Evolutionary conservation across 2,888 invertebrate species (phyloP), one percentile per base, ranked within the genome.

Genomic region (Diarsia brunnea): DNA sequence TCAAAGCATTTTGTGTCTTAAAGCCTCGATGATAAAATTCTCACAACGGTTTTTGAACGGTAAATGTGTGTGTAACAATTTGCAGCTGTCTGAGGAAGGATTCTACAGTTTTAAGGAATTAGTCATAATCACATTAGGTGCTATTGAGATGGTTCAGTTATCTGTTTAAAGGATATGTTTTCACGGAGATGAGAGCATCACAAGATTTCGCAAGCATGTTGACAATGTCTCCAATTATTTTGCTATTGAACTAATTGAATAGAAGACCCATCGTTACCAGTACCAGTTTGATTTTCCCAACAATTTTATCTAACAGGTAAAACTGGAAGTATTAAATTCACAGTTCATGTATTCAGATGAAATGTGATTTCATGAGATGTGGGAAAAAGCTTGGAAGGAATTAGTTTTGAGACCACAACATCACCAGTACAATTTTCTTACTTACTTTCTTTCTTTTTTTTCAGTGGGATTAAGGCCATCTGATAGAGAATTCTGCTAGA

Each of bases 121-220:
- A 93, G 86, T 89, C 89, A 88, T 95, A 95, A 96, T 94, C 94
- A 91, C 91, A 92, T 96, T 95, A 95, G 84, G 72, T 78, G 55
- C 86, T 89, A 89, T 90, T 89, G 86, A 82, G 79, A 86, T 86
- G 86, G 63, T 72, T 67, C 82, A 87, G 87, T 88, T 75, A 82
- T 85, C 65, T 75, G 76, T 84, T 86, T 75, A 85, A 72, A 43
- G 67, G 65, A 77, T 75, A n/a, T 78, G 53, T 49, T 49, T 70
- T 78, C 51, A 78, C n/a, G 61, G 68, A 11, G 68, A 75, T 58
- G 53, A 1, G 38, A 73, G 43, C 43, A 55, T 63, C 4, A n/a
- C 10, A 43, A 43, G 43, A n/a, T 63, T n/a, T 63, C n/a, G 12
- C 8, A 53, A 14, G n/a, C 47, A 66, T 12, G 38, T 38, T 2